Percentiles rank a stretch among this genome's conserved stretches.
Conservation (phyloP, 2,888 invertebrate species). For the Vannuccia rotundouncinata region DNA sequence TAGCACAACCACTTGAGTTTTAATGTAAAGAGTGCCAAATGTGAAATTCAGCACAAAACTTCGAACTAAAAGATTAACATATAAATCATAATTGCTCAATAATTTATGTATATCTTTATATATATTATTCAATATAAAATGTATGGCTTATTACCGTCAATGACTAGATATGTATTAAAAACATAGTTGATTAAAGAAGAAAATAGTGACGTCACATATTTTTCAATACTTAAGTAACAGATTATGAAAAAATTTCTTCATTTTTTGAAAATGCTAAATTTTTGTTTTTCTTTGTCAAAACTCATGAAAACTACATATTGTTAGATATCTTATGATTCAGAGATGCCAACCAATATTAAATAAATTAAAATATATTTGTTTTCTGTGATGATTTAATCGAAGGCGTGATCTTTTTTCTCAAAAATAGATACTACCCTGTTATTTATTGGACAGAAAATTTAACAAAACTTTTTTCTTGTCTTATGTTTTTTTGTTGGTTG, state of each 20-base stretch:
- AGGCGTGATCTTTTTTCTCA: neutral
- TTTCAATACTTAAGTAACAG: neutral
- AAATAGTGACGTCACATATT: neutral
- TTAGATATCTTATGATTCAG: neutral
- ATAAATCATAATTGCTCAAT: no score
- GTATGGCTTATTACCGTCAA: no score
- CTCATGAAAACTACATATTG: neutral
- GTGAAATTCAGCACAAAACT: no score
- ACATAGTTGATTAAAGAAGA: neutral
- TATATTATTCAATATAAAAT: no score
- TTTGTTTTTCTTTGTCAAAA: neutral
- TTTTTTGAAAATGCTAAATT: neutral
- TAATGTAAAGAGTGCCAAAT: no score
- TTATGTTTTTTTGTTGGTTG: no score
- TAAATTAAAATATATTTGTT: neutral
- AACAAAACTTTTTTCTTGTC: no score
- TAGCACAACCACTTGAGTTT: no score
- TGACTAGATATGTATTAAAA: no score
- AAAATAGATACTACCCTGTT: neutral
- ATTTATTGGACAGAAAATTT: no score
- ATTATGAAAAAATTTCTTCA: neutral
- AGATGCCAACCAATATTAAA: neutral
- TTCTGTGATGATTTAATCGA: neutral
- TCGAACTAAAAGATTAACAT: no score
- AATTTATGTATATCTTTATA: no score